Base-by-base conservation (phyloP, 1,140 invertebrate genomes). In the Trachymyrmex septentrionalis region DNA sequence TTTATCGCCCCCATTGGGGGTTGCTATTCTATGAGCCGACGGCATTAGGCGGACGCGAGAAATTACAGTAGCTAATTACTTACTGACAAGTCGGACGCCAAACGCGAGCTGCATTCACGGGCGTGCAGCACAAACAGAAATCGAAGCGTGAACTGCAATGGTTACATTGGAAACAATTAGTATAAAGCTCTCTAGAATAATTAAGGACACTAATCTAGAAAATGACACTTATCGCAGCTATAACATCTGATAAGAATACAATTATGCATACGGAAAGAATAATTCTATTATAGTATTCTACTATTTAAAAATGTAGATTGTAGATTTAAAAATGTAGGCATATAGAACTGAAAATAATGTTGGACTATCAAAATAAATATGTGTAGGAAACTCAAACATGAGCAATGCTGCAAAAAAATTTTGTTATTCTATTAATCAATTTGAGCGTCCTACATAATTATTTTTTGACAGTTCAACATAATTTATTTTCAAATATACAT, bases 1-100 rank as follows among this genome's bases (percentile, higher is more conserved):
- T 93, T 93, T 80, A 94, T 93, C 24, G 80, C 53, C n/a, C n/a
- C n/a, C 69, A 86, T 73, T 27, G 82, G 67, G 71, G 48, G 73
- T 66, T 86, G 59, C 69, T 61, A 57, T 75, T 61, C 77, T 69
- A 73, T 50, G 80, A 84, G 38, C 14, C 38, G 27, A 75, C 69
- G 80, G 80, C 38, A 48, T 84, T 84, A 84, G 80, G 80, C 38
- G 80, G 73, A 84, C 69, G 80, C 71, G 80, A 84, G 80, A 75
- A 84, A 84, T 84, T 84, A 63, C 14, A 84, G 38, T 21, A 21
- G 69, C 80, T 84, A 67, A 84, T 84, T 84, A 84, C 69, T 84
- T 61, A 53, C 80, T 75, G 55, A 84, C 57, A 44, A 84, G 55
- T 16, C 44, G 80, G 69, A 84, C 48, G 50, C 80, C 53, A 63